Conservation (phyloP, 1,140 invertebrate species). For the Sitodiplosis mosellana region DNA sequence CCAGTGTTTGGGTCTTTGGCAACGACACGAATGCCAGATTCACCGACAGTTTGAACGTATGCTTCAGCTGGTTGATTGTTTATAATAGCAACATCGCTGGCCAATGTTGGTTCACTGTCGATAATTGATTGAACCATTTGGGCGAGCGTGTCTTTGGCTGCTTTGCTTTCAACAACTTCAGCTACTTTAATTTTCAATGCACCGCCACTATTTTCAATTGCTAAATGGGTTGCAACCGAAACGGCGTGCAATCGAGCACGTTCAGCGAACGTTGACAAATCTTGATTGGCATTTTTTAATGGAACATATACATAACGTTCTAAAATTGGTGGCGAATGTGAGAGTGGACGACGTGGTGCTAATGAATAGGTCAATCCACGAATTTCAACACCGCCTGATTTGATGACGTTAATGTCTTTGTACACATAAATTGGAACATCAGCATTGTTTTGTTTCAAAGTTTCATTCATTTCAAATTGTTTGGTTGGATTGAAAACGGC, state of each 20-base stretch:
- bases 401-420: conserved; percentile 53
- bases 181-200: neutral
- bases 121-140: neutral
- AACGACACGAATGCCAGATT: neutral
- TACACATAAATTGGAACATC: conserved; percentile 45
- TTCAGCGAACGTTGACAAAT: conserved; percentile 36
- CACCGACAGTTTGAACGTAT: conserved; percentile 20
- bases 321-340: conserved; percentile 62
- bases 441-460: conserved; percentile 26
- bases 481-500: conserved; percentile 60
- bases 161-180: neutral
- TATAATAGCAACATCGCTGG: neutral
- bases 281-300: conserved; percentile 43
- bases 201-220: neutral
- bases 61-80: conserved; percentile 35
- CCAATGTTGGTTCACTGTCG: neutral
- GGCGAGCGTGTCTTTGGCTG: neutral
- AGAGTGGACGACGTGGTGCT: conserved; percentile 59
- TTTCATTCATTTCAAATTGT: conserved; percentile 33
- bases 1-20: neutral
- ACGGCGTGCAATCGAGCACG: conserved; percentile 34
- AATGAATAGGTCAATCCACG: conserved; percentile 78
- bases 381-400: conserved; percentile 74
- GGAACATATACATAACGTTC: conserved; percentile 74
- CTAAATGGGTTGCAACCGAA: neutral